A percentile compares a stretch with the other conserved stretches of the same genome.
Conservation (phyloP, 2,888 invertebrate species). For the Zhengitettix transpicula region DNA sequence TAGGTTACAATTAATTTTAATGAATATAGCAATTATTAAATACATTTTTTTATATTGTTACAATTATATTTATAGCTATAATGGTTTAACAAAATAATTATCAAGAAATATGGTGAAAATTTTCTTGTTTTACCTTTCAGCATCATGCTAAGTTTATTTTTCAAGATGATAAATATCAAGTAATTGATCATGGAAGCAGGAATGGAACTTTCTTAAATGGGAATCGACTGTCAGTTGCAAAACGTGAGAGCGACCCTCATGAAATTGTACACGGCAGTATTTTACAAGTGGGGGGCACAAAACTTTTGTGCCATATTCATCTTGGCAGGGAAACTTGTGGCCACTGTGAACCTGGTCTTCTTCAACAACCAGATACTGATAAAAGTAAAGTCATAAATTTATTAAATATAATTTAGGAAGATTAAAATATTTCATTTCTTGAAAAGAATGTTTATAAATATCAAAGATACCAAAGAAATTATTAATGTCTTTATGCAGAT, state of each 20-base stretch:
- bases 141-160: conserved; percentile 55
- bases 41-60: no score
- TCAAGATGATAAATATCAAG: conserved; percentile 39
- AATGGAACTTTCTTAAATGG: conserved; percentile 76
- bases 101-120: no score
- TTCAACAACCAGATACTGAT: conserved; percentile 26
- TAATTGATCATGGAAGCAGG: conserved; percentile 67
- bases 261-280: conserved; percentile 51
- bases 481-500: no score
- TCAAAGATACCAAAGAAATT: no score
- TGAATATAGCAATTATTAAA: no score
- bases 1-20: no score
- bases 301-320: conserved; percentile 71
- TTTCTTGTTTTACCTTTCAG: conserved; percentile 24
- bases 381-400: neutral
- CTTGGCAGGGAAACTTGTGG: conserved; percentile 78
- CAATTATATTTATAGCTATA: no score
- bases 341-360: conserved; percentile 80
- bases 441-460: no score
- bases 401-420: neutral
- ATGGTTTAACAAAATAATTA: no score
- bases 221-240: conserved; percentile 51
- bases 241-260: conserved; percentile 44
- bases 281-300: conserved; percentile 47
- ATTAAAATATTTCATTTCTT: no score